These are phyloP conservation scores for Drosophila cognata DNA, from an alignment of 2,888 invertebrate species.

Conservation along the genomic window DNA sequence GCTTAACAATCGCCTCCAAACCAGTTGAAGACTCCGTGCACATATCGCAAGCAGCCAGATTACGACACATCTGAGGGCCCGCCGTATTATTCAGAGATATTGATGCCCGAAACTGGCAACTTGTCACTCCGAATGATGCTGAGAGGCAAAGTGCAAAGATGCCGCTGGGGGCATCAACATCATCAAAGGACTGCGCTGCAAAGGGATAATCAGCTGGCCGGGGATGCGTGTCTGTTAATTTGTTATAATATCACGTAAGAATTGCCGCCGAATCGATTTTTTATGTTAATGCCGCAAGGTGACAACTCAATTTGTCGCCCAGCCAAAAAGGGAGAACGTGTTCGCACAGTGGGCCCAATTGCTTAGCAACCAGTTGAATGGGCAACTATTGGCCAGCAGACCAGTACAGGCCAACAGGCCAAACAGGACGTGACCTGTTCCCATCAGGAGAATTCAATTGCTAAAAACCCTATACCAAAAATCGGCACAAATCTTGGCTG, in stretches of 20 bases:
- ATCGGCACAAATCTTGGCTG: constrained; percentile 38
- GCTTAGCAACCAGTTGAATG: constrained; percentile 58
- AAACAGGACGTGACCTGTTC: constrained; percentile 40
- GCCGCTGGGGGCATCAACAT: constrained; percentile 35
- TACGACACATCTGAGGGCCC: constrained; percentile 47
- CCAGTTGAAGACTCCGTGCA: constrained; percentile 25
- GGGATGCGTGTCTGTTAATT: constrained; percentile 64
- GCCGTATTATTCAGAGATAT: constrained; percentile 8
- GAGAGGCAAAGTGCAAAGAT: constrained; percentile 19
- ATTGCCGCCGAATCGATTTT: constrained; percentile 65
- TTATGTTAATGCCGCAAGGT: constrained; percentile 73
- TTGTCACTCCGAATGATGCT: constrained; percentile 62
- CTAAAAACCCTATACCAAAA: constrained; percentile 15
- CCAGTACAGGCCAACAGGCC: not conserved
- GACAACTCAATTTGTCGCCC: constrained; percentile 74
- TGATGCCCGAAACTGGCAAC: constrained; percentile 49
- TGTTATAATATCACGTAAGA: constrained; percentile 75
- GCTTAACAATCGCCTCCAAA: not conserved
- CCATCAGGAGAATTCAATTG: constrained; percentile 9
- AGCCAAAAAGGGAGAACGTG: constrained; percentile 48
- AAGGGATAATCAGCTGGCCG: constrained; percentile 66
- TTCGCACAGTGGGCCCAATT: constrained; percentile 40
- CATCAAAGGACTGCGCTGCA: constrained; percentile 21
- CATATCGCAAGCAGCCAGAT: constrained; percentile 23
- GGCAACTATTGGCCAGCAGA: constrained; percentile 20